Base-by-base conservation (phyloP, 2,797 vertebrate species). In the Ibycter americanus region DNA sequence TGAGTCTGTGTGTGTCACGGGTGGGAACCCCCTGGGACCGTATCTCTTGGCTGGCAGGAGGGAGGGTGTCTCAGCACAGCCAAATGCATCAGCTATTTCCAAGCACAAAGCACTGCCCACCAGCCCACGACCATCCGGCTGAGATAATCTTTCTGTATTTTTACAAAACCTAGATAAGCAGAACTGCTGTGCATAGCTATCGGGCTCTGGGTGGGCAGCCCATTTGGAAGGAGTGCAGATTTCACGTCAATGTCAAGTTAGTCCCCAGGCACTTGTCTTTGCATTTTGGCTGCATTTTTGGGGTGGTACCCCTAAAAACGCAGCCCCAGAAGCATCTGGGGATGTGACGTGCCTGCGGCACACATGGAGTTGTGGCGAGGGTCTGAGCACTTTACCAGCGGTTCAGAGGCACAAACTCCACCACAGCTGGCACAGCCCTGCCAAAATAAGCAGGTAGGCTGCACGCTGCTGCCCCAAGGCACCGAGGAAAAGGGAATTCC, bases 191-290 rank as follows among this genome's bases (percentile, higher is more conserved):
- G 9, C 7, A 1, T 3, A 61, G 59, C 49, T 26, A 34, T 9
- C 0, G 0, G 71, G 14, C 16, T 79, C 14, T 3, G 42, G 36
- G 17, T 8, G 34, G 31, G 80, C 26, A 72, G 36, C 21, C 27
- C 10, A 2, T 42, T 8, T 21, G 56, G 38, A 51, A 56, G 72
- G 8, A 36, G 15, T 11, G 7, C 6, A 3, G 25, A 29, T 44
- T 61, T 34, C 1, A 0, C 44, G 14, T 12, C 1, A 0, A 49
- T 8, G 14, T 21, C 8, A 7, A 0, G 0, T 25, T 27, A 23
- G 20, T 18, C 72, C 78, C 72, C 26, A 10, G 26, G 27, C 22
- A 9, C 55, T 47, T 12, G 13, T 36, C 21, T 47, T 31, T 1
- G 11, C 10, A 12, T 38, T 49, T 51, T 2, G 4, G 32, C 42